Conservation (phyloP, 2,888 invertebrate genomes). For the Fragum sueziense region DNA sequence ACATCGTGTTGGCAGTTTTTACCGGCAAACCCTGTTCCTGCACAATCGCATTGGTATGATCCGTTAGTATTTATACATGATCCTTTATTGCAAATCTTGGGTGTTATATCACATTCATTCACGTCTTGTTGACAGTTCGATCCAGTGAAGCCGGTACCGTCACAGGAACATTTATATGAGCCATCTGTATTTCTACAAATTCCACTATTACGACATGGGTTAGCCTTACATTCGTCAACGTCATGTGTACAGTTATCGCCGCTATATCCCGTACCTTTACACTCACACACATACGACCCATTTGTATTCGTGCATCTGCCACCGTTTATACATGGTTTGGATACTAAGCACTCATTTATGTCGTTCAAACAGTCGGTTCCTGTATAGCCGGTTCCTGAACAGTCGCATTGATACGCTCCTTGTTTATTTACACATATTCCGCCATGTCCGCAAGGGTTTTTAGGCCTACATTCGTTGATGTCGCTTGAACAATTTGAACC, state of each 20-base stretch:
- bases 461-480: neutral
- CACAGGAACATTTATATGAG: slow-evolving; percentile 24
- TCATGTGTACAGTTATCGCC: slow-evolving; percentile 59
- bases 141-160: slow-evolving; percentile 20
- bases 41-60: slow-evolving; percentile 23
- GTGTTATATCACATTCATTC: neutral
- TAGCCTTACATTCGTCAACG: slow-evolving; percentile 56
- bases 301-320: slow-evolving; percentile 26
- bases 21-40: neutral
- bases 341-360: slow-evolving; percentile 38
- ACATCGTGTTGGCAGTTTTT: neutral
- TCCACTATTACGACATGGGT: slow-evolving; percentile 25
- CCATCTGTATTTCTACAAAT: slow-evolving; percentile 26
- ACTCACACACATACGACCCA: slow-evolving; percentile 29
- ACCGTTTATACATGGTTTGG: slow-evolving; percentile 5
- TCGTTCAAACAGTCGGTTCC: slow-evolving; percentile 47
- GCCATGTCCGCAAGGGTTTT: slow-evolving; percentile 58
- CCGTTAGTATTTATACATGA: slow-evolving; percentile 23
- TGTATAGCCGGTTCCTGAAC: slow-evolving; percentile 46
- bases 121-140: slow-evolving; percentile 1
- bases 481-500: neutral
- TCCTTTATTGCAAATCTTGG: slow-evolving; percentile 7
- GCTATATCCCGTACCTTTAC: slow-evolving; percentile 33
- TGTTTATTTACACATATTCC: slow-evolving; percentile 58
- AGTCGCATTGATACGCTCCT: slow-evolving; percentile 60